Evolutionary conservation across 2,113 vertebrate genomes (phyloP).

Genomic region (Tilapia sparmanii): DNA sequence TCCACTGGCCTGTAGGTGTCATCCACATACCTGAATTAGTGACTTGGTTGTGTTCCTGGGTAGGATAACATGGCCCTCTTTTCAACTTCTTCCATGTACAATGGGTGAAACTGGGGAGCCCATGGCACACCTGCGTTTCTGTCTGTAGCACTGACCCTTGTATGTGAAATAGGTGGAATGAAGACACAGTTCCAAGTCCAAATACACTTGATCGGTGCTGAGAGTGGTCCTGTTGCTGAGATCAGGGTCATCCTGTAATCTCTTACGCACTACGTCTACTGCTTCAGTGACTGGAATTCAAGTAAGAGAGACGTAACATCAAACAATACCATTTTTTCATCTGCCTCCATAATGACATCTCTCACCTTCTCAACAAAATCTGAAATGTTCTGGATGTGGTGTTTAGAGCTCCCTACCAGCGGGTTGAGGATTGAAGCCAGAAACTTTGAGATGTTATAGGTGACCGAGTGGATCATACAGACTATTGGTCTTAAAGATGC

Average conservation of each 20-base stretch:
- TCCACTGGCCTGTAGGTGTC: neutral
- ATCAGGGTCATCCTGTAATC: neutral
- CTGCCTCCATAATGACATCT: no score
- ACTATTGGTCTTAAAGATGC: no score
- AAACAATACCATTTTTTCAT: no score
- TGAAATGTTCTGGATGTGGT: no score
- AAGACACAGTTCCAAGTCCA: neutral
- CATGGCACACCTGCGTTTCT: accelerated
- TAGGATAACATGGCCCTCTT: accelerated
- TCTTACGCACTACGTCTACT: neutral
- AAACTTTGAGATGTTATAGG: no score
- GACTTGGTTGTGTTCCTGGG: accelerated
- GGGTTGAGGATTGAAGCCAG: no score
- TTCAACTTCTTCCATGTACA: neutral
- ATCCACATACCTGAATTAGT: neutral
- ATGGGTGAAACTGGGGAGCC: neutral
- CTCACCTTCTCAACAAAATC: no score
- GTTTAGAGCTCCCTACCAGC: no score
- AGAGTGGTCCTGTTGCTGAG: neutral
- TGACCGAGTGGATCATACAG: no score
- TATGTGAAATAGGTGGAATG: neutral
- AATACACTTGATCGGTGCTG: neutral
- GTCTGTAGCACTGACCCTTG: neutral
- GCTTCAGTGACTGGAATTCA: no score
- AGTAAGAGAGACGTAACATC: no score